phyloP scores from a whole-genome alignment of 2,113 vertebrate species.

The Suncus etruscus region DNA sequence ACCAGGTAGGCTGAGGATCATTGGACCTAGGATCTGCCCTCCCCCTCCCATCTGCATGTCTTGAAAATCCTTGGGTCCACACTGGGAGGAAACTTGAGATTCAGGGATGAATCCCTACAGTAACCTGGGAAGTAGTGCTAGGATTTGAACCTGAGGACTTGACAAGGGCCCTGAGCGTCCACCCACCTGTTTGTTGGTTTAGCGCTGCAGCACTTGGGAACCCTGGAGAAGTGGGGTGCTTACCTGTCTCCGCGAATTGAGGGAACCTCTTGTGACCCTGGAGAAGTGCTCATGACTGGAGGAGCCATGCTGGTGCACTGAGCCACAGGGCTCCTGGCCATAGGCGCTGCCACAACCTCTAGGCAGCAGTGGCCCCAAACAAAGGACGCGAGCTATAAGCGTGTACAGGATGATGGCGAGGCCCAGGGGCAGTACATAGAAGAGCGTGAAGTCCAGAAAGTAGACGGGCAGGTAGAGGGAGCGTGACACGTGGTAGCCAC shows the following conservation, averaged over 20 bases:
- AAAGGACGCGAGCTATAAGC: too few species aligned
- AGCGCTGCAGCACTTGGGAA: neutral
- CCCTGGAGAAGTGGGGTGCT: neutral
- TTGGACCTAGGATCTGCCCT: neutral
- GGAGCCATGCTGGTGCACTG: conserved; percentile 68
- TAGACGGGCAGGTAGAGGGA: conserved; percentile 93
- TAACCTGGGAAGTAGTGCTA: neutral
- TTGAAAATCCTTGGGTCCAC: neutral
- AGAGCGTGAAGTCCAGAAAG: conserved; percentile 92
- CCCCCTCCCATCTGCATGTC: neutral
- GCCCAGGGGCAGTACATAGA: conserved; percentile 88
- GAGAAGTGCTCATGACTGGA: neutral
- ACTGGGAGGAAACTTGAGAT: neutral
- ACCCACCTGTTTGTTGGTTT: neutral
- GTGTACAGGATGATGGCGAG: conserved; percentile 82
- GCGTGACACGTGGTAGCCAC: conserved; percentile 91
- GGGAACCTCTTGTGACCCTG: conserved; percentile 81
- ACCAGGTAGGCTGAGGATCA: neutral
- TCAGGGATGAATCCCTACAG: neutral
- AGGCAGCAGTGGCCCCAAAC: too few species aligned
- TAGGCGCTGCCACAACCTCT: too few species aligned
- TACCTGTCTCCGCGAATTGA: conserved; percentile 91
- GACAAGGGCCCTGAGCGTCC: neutral
- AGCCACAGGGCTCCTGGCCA: conserved; percentile 60
- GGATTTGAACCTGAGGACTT: neutral